A percentile compares a stretch with the other conserved stretches of the same genome.
Evolutionary conservation across 2,888 invertebrate species (phyloP).

Genomic region (Athalia circularis): DNA sequence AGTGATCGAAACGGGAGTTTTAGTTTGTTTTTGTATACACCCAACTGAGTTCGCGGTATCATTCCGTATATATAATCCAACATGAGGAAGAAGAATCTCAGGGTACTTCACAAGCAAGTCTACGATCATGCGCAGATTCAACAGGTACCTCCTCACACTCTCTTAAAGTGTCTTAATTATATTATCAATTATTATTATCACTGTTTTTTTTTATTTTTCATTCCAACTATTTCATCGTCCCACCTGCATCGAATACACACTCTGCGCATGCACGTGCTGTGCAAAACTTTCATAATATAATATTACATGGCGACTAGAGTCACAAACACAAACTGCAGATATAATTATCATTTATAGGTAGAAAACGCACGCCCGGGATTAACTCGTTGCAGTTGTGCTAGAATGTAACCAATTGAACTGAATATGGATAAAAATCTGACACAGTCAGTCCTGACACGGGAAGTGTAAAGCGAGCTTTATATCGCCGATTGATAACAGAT

Average conservation of each 20-base stretch:
- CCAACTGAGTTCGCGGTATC: background rate
- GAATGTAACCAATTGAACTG: too few relatives aligned
- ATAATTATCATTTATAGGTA: background rate
- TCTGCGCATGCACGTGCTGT: background rate
- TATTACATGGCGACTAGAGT: background rate
- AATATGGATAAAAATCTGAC: too few relatives aligned
- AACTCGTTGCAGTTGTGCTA: too few relatives aligned
- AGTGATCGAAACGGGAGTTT: background rate
- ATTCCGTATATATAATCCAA: background rate
- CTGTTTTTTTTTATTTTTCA: background rate
- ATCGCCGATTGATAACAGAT: too few relatives aligned
- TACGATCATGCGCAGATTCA: constrained; percentile 60
- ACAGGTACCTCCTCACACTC: constrained; percentile 57
- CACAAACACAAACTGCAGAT: too few relatives aligned
- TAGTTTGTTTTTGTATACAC: background rate
- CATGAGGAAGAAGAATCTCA: constrained; percentile 72
- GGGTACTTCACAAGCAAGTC: constrained; percentile 69
- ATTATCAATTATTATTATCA: background rate
- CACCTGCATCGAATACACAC: background rate
- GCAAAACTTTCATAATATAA: background rate
- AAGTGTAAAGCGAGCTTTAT: too few relatives aligned
- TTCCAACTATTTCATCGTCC: background rate
- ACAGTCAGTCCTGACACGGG: too few relatives aligned
- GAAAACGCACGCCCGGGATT: background rate
- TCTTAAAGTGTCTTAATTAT: background rate